Base-by-base conservation (phyloP, 2,113 vertebrate genomes). In the Acrocephalus kingi region DNA sequence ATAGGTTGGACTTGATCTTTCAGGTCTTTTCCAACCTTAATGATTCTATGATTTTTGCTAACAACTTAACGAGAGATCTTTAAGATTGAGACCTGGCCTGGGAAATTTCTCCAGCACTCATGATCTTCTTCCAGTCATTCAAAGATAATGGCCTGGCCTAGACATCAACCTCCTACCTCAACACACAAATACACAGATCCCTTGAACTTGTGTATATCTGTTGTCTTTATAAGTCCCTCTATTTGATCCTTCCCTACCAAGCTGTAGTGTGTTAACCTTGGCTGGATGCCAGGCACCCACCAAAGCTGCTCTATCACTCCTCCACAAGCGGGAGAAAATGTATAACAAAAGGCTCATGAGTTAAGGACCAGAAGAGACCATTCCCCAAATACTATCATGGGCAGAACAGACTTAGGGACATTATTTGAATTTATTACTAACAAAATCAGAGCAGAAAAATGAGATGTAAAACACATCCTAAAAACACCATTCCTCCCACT, bases 191-290 rank as follows among this genome's bases (percentile, higher is more conserved):
- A 33, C 46, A 46, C 14, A 18, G 25, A 28, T 46, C 13, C 30
- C 30, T 11, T 21, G 43, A 48, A 43, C 16, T 24, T 39, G 15
- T 3, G 2, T 9, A 24, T 0, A 1, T 16, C 20, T 39, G 11
- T 3, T 41, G 12, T 23, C 10, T 33, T 59, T 39, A 5, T 6
- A 13, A n/a, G 3, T 10, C 25, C 3, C 49, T 78, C 55, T 24
- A 37, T 37, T 52, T 66, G 58, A 52, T n/a, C 48, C 37, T 80
- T 87, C 43, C 35, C 58, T 15, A 27, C 15, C 30, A 76, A 67
- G 18, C 15, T 28, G 33, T 18, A 31, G 10, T 49, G 35, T 25
- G 21, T 11, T 49, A 43, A 41, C 30, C 20, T 49, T 35, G 66
- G 11, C 14, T 49, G 21, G 30, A 31, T 56, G 31, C 51, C 31